These are phyloP conservation scores for Psittacus erithacus DNA, from an alignment of 2,113 vertebrate species.

Conservation along the genomic window DNA sequence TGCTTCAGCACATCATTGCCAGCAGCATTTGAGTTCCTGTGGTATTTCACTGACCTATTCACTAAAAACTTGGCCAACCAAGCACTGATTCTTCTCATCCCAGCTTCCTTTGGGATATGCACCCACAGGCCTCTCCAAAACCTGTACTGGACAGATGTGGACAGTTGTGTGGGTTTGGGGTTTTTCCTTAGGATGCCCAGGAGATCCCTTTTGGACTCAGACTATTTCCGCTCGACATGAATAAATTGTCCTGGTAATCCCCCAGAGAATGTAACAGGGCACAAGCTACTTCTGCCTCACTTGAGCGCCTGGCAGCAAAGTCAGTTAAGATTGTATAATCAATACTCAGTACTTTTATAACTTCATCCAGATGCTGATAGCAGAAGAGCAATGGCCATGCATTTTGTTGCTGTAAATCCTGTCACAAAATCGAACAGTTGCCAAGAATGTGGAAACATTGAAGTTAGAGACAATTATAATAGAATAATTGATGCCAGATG, in stretches of 20 bases:
- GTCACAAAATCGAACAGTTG: neutral
- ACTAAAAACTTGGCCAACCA: neutral
- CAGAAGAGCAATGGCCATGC: neutral
- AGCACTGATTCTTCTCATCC: neutral
- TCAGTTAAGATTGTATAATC: neutral
- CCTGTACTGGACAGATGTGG: neutral
- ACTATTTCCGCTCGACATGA: neutral
- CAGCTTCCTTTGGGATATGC: neutral
- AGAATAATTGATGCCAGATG: constrained; percentile 19
- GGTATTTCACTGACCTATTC: neutral
- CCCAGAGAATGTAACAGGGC: neutral
- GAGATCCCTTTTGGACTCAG: neutral
- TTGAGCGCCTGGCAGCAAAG: neutral
- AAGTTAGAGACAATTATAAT: neutral
- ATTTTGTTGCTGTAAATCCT: constrained; percentile 22
- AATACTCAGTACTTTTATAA: neutral
- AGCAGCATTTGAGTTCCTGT: neutral
- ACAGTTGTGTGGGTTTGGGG: neutral
- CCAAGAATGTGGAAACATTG: constrained; percentile 12
- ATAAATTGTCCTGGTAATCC: neutral
- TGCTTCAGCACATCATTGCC: neutral
- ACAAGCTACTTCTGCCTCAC: neutral
- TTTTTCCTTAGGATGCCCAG: neutral
- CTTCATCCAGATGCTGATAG: constrained; percentile 5
- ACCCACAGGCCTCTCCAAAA: neutral